Conservation (phyloP, 2,888 invertebrate species). For the Rotaria macrura region DNA sequence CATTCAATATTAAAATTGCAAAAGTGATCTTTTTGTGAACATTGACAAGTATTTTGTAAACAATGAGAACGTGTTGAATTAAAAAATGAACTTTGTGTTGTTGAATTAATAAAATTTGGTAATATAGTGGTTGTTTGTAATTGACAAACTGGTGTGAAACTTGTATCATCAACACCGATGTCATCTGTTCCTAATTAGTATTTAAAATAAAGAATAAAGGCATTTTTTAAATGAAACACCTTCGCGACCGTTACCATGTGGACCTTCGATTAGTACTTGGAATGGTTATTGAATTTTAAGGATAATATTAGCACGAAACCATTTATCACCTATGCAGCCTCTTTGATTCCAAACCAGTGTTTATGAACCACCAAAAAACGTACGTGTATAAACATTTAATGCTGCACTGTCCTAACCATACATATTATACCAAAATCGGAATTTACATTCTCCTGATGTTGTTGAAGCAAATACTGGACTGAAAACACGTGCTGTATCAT, state of each 20-base stretch:
- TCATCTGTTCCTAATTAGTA: neutral
- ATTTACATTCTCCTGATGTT: constrained; percentile 10
- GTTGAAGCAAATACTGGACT: constrained; percentile 27
- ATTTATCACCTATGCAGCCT: neutral
- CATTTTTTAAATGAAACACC: neutral
- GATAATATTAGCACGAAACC: neutral
- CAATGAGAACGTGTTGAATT: constrained; percentile 31
- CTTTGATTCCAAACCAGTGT: constrained; percentile 19
- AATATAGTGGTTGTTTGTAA: constrained; percentile 8
- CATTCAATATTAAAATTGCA: constrained; percentile 35
- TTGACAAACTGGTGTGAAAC: constrained; percentile 42
- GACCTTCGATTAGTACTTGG: constrained; percentile 29
- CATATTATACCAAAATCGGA: constrained; percentile 31
- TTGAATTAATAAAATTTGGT: constrained; percentile 9
- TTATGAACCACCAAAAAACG: constrained; percentile 14
- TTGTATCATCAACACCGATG: constrained; percentile 42
- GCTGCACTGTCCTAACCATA: neutral
- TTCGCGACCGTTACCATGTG: neutral
- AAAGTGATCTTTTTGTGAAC: constrained; percentile 27
- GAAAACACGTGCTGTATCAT: constrained; percentile 24
- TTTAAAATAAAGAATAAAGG: neutral
- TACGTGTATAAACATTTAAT: constrained; percentile 25
- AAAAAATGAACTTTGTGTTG: constrained; percentile 12
- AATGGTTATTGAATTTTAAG: neutral
- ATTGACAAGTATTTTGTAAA: constrained; percentile 17